A percentile compares a stretch with the other conserved stretches of the same genome.
Conservation (phyloP, 2,113 vertebrate genomes). For the Cervus canadensis region DNA sequence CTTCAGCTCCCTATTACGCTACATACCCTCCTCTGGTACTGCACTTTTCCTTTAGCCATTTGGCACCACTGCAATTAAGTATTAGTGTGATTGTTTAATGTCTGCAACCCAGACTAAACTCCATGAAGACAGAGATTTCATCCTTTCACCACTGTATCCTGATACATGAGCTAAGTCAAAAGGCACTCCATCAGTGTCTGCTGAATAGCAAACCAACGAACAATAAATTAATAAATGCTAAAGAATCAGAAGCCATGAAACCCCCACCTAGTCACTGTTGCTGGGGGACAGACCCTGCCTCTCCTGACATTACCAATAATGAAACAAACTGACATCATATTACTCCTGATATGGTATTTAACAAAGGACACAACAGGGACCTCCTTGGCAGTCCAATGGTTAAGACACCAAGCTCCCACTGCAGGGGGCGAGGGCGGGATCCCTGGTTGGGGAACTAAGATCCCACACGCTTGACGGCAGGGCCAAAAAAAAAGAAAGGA, state of each 20-base stretch:
- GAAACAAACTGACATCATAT: neutral
- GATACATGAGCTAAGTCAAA: neutral
- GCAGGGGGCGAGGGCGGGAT: neutral
- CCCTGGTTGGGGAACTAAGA: neutral
- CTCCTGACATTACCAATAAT: neutral
- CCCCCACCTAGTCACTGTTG: neutral
- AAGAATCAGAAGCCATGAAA: neutral
- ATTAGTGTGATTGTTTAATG: neutral
- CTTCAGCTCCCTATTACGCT: neutral
- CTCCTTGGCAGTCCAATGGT: neutral
- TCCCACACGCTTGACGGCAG: neutral
- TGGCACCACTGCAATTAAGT: neutral
- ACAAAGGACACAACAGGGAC: neutral
- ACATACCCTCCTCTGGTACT: neutral
- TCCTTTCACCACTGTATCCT: neutral
- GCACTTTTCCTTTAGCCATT: neutral
- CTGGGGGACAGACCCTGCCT: neutral
- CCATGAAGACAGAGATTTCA: neutral
- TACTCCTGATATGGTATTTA: neutral
- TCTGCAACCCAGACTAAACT: neutral
- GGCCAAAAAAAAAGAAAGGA: neutral
- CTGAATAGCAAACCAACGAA: neutral
- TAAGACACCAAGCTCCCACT: neutral
- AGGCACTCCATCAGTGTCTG: neutral
- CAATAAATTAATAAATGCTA: neutral